These are phyloP conservation scores for Labrus mixtus DNA, from an alignment of 2,113 vertebrate species.

Conservation along the genomic window DNA sequence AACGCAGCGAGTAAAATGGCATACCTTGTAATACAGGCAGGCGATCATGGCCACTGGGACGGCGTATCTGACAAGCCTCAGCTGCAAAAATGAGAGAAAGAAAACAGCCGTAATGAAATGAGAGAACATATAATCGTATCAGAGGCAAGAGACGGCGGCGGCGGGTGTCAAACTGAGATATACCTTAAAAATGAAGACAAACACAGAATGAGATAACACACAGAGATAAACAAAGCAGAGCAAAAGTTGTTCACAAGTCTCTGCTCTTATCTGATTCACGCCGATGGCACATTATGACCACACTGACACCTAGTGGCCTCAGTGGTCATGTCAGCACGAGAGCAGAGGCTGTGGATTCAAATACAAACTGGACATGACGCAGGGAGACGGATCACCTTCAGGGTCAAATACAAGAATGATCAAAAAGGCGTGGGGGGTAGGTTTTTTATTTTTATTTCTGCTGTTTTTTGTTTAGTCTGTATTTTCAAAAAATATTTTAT, in stretches of 20 bases:
- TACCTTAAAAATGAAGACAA: conserved; percentile 23
- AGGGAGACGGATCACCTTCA: neutral
- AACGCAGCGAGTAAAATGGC: conserved; percentile 53
- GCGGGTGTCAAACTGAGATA: conserved; percentile 44
- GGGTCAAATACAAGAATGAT: neutral
- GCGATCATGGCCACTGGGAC: conserved; percentile 85
- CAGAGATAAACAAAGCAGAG: conserved; percentile 34
- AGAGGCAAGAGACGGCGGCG: conserved; percentile 36
- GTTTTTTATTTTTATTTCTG: no score
- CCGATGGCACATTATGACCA: conserved; percentile 67
- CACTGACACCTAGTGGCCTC: conserved; percentile 87
- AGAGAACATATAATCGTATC: conserved; percentile 18
- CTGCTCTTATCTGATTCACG: conserved; percentile 14
- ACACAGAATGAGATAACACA: conserved; percentile 29
- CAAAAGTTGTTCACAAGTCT: conserved; percentile 12
- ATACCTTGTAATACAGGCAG: conserved; percentile 94
- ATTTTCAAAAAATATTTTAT: no score
- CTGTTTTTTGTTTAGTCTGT: no score
- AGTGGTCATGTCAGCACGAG: neutral
- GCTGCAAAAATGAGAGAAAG: conserved; percentile 79
- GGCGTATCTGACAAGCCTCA: conserved; percentile 85
- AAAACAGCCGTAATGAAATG: conserved; percentile 47
- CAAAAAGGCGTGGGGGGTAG: no score
- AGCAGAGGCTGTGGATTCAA: neutral
- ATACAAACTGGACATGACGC: neutral